Base-by-base conservation (phyloP, 2,797 vertebrate species). In the Knipowitschia caucasica region DNA sequence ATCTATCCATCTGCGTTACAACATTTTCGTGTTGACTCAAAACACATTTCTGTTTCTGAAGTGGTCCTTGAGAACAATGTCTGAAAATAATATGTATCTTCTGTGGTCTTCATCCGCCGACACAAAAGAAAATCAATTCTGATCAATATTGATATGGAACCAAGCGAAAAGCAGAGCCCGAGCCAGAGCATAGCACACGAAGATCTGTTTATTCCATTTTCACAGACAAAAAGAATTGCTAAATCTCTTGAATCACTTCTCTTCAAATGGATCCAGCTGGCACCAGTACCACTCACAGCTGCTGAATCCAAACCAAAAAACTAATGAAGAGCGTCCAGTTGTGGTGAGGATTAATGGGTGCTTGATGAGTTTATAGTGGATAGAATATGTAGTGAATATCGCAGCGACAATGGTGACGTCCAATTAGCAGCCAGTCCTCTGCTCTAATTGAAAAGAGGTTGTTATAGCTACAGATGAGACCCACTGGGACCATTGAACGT, bases 391-490 rank as follows among this genome's bases (percentile, higher is more conserved):
- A 67, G 67, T 61, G 62, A 50, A 68, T 62, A 7, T 7, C 69
- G 62, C 61, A 62, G 81, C 72, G 66, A 79, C 82, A 77, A 78
- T 53, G 59, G 74, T 84, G 86, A 84, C 86, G n/a, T n/a, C n/a
- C n/a, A n/a, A n/a, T n/a, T n/a, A n/a, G n/a, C n/a, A n/a, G n/a
- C 86, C 85, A 71, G 47, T 17, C 69, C 73, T 67, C 59, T 63
- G 68, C 70, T 74, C 68, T 85, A 86, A 88, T 86, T 85, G 82
- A 88, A 86, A 78, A 74, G 62, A 83, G 61, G 67, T 58, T 23
- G 50, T 82, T 84, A 84, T 25, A 25, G 21, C 60, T 9, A 53
- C 50, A 78, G 83, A 88, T 85, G 86, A 85, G 72, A 80, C 70
- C 62, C 71, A 66, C 70, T 50, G 40, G 64, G 50, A 59, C 82